Evolutionary conservation across 2,113 vertebrate species (phyloP).

Genomic region (Pteropus alecto): DNA sequence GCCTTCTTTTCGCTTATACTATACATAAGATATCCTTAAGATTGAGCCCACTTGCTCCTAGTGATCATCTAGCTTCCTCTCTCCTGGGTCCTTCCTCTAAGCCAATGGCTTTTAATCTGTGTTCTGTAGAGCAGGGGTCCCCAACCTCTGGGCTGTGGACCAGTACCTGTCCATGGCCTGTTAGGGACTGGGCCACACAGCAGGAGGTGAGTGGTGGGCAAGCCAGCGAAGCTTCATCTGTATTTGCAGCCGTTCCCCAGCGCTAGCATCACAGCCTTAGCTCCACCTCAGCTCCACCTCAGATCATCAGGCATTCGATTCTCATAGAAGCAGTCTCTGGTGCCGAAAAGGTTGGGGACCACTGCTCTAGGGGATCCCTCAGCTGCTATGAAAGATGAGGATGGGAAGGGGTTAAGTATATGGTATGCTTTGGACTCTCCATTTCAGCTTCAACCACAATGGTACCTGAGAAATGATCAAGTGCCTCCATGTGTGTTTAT

Average conservation of each 20-base stretch:
- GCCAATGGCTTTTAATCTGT: neutral
- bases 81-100: neutral
- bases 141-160: no score
- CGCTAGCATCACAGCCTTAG: no score
- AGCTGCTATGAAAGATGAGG: neutral
- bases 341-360: no score
- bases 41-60: neutral
- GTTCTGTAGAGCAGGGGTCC: neutral
- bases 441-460: neutral
- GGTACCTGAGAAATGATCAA: neutral
- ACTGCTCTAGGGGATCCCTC: neutral
- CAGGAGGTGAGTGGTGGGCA: no score
- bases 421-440: neutral
- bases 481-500: neutral
- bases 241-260: no score
- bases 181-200: no score
- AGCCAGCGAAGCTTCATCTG: no score
- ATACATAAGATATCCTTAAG: neutral
- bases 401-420: neutral
- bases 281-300: no score
- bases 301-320: no score
- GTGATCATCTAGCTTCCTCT: neutral
- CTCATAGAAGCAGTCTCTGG: no score
- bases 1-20: neutral
- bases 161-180: no score